phyloP scores from a whole-genome alignment of 2,797 vertebrate genomes.

The Linurgus olivaceus region DNA sequence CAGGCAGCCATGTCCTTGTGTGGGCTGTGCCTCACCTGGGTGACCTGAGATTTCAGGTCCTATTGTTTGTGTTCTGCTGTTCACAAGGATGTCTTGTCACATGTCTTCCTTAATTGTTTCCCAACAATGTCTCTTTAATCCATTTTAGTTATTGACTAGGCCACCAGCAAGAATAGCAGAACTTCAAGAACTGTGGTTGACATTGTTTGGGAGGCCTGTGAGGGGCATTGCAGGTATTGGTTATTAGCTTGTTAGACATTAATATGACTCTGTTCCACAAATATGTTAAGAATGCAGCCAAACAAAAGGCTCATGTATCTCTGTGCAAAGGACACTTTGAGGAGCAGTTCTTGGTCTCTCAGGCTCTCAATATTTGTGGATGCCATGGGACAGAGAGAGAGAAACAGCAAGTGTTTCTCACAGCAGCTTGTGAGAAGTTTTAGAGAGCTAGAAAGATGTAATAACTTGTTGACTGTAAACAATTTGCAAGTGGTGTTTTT shows the following conservation, averaged over 20 bases:
- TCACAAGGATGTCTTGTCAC: background rate
- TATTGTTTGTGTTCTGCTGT: background rate
- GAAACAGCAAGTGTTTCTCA: too few relatives aligned
- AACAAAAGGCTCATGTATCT: background rate
- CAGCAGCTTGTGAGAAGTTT: too few relatives aligned
- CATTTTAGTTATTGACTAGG: background rate
- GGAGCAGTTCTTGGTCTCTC: background rate
- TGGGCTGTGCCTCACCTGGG: background rate
- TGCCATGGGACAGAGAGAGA: too few relatives aligned
- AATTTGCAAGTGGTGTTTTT: too few relatives aligned
- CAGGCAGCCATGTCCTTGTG: background rate
- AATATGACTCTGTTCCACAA: background rate
- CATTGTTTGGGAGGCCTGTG: background rate
- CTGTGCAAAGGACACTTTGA: background rate
- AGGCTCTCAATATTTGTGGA: background rate
- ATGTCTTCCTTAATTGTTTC: background rate
- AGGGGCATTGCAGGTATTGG: background rate
- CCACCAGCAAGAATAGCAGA: background rate
- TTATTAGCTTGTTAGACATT: slow-evolving; percentile 40
- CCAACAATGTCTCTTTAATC: background rate
- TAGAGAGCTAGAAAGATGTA: too few relatives aligned
- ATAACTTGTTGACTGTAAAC: too few relatives aligned
- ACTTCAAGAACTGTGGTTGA: background rate
- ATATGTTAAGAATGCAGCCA: background rate
- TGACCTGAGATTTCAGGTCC: background rate